These are phyloP conservation scores for Hecatera dysodea DNA, from an alignment of 2,888 invertebrate species.

Conservation along the genomic window DNA sequence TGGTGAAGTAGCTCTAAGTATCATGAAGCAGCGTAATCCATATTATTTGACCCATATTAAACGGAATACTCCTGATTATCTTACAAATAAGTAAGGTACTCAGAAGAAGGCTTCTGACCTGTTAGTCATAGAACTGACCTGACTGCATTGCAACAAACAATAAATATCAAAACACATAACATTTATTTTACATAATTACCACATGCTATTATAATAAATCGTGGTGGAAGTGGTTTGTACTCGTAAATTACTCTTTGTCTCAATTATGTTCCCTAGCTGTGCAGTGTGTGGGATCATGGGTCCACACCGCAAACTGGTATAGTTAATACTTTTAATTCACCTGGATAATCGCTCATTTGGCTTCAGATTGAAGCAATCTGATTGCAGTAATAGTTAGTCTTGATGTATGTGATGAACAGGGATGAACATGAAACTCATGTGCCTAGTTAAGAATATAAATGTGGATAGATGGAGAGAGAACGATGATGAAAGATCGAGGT, in stretches of 20 bases:
- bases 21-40: not conserved
- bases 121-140: not conserved
- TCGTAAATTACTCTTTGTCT: conserved; percentile 39
- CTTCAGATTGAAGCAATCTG: not conserved
- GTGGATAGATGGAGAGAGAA: not conserved
- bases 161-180: conserved; percentile 29
- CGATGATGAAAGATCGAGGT: too few relatives aligned
- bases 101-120: not conserved
- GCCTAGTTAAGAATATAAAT: not conserved
- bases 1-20: not conserved
- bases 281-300: conserved; percentile 11
- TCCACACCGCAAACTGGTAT: not conserved
- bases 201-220: conserved; percentile 36
- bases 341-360: not conserved
- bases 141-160: conserved; percentile 24
- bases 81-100: not conserved
- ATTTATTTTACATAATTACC: conserved; percentile 39
- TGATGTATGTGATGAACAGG: not conserved
- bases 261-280: conserved; percentile 40
- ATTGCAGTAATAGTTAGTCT: not conserved
- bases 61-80: not conserved
- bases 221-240: conserved; percentile 19
- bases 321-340: not conserved
- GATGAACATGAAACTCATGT: not conserved
- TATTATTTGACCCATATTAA: not conserved